These are phyloP conservation scores for Megalops atlanticus DNA, from an alignment of 2,113 vertebrate genomes.

Conservation along the genomic window DNA sequence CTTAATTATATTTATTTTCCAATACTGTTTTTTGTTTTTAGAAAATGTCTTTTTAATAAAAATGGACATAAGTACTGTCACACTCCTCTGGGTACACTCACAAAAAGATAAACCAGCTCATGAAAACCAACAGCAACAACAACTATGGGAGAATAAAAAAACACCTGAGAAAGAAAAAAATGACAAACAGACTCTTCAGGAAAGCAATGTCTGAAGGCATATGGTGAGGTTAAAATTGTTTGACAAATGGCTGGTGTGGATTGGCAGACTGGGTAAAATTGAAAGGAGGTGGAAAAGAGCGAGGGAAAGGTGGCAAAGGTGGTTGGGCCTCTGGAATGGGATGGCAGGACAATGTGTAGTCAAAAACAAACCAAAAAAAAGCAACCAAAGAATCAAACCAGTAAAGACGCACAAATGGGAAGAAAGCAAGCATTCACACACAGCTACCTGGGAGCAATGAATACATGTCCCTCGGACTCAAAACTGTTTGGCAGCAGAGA, in stretches of 20 bases:
- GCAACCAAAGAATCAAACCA: conserved; percentile 14
- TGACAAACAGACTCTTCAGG: neutral
- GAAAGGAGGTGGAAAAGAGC: conserved; percentile 37
- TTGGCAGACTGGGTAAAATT: conserved; percentile 28
- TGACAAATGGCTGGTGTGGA: conserved; percentile 30
- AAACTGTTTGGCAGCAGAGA: conserved; percentile 99
- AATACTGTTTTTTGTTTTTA: neutral
- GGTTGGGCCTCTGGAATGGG: neutral
- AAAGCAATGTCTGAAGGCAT: conserved; percentile 13
- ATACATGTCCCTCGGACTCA: conserved; percentile 99
- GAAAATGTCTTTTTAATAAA: conserved; percentile 10
- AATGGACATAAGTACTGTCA: conserved; percentile 23
- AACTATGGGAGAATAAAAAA: neutral
- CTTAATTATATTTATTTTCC: conserved; percentile 13
- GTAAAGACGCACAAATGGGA: conserved; percentile 32
- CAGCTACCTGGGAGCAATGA: conserved; percentile 99
- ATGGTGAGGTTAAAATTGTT: conserved; percentile 39
- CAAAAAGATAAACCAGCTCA: conserved; percentile 9
- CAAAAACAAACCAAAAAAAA: conserved; percentile 22
- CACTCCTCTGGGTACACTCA: conserved; percentile 33
- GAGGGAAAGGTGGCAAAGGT: neutral
- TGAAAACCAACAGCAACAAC: conserved; percentile 7
- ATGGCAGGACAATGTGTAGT: conserved; percentile 4
- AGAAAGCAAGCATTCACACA: conserved; percentile 71
- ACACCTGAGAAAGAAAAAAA: conserved; percentile 14